These are phyloP conservation scores for Oryzias celebensis DNA, from an alignment of 2,113 vertebrate species.

Conservation along the genomic window DNA sequence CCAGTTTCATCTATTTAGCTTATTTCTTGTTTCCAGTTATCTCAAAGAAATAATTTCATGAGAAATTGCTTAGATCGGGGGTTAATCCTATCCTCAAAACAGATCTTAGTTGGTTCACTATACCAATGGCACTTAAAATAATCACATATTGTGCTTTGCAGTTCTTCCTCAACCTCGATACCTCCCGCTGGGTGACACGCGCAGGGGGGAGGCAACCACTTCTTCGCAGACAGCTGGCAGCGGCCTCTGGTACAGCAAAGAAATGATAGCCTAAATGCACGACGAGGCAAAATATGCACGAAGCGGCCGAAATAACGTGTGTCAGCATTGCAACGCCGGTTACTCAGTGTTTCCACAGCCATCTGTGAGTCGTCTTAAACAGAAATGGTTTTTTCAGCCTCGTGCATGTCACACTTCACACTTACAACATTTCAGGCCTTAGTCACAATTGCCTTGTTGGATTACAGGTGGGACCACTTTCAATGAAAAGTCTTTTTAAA, in stretches of 20 bases:
- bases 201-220: neutral
- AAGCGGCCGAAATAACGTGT: constrained; percentile 1
- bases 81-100: constrained; percentile 2
- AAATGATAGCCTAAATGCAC: constrained; percentile 17
- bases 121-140: neutral
- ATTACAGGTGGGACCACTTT: too few relatives aligned
- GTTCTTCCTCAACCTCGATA: neutral
- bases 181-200: neutral
- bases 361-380: too few relatives aligned
- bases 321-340: too few relatives aligned
- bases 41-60: constrained; percentile 7
- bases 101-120: too few relatives aligned
- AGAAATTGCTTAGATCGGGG: constrained; percentile 3
- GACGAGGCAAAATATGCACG: constrained; percentile 1
- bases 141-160: neutral
- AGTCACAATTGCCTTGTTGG: too few relatives aligned
- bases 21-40: neutral
- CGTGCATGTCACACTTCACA: too few relatives aligned
- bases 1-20: constrained; percentile 6
- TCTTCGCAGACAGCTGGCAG: neutral
- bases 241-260: constrained; percentile 5
- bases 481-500: too few relatives aligned
- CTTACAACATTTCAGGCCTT: too few relatives aligned
- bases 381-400: too few relatives aligned
- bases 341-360: too few relatives aligned